These are phyloP conservation scores for Anthoscopus minutus DNA, from an alignment of 2,113 vertebrate genomes.

Conservation along the genomic window DNA sequence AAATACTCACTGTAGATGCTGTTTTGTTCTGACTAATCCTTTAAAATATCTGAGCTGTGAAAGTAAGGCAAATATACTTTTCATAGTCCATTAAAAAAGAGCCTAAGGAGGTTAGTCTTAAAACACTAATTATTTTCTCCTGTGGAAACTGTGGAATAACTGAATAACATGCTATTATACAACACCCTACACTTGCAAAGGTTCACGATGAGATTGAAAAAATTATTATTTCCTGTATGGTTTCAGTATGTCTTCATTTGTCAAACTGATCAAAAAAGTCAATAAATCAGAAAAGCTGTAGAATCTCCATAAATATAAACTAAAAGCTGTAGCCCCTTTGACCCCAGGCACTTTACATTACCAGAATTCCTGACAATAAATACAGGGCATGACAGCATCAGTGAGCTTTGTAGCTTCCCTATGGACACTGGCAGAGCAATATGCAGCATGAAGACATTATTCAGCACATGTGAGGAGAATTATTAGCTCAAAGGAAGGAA, in stretches of 20 bases:
- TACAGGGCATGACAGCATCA: background rate
- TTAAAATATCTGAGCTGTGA: background rate
- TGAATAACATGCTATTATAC: background rate
- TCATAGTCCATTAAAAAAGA: slow-evolving; percentile 11
- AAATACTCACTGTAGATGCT: background rate
- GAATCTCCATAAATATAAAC: background rate
- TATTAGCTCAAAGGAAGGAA: background rate
- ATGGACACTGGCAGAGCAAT: background rate
- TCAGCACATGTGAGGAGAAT: background rate
- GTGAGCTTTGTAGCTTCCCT: background rate
- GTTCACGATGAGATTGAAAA: background rate
- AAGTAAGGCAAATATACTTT: slow-evolving; percentile 3
- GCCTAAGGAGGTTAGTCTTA: background rate
- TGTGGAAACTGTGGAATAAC: background rate
- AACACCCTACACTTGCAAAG: background rate
- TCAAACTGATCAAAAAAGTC: background rate
- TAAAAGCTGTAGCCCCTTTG: background rate
- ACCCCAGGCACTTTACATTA: background rate
- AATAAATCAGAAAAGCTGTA: slow-evolving; percentile 7
- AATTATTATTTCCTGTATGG: background rate
- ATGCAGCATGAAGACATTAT: background rate
- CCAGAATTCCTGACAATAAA: background rate
- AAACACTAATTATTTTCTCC: slow-evolving; percentile 28
- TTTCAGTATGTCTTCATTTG: background rate
- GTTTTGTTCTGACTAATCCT: background rate